phyloP scores from a whole-genome alignment of 2,797 vertebrate species.

The Sebastes iracundus region DNA sequence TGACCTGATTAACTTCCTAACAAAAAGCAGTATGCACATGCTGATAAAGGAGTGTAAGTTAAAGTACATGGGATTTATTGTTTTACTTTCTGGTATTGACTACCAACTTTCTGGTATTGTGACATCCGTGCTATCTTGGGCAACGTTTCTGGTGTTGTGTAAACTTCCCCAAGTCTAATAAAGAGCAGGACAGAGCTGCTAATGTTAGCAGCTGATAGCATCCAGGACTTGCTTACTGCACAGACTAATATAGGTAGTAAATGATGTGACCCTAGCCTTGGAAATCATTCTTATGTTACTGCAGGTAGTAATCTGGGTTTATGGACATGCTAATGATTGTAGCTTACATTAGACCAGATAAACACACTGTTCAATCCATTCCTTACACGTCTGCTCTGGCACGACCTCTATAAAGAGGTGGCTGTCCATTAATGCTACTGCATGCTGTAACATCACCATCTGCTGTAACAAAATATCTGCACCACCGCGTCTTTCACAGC shows the following conservation, averaged over 20 bases:
- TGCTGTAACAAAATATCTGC: constrained; percentile 27
- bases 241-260: neutral
- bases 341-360: neutral
- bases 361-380: neutral
- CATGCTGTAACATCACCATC: constrained; percentile 19
- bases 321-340: neutral
- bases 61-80: too few species aligned
- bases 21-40: too few species aligned
- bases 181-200: neutral
- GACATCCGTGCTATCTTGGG: too few species aligned
- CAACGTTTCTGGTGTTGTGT: neutral
- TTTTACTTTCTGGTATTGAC: too few species aligned
- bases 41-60: too few species aligned
- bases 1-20: too few species aligned
- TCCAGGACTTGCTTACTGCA: neutral
- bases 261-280: neutral
- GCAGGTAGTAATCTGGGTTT: neutral
- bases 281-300: neutral
- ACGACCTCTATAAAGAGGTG: neutral
- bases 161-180: neutral
- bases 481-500: neutral
- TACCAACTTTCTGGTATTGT: too few species aligned
- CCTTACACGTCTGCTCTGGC: neutral
- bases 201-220: neutral
- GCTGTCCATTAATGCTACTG: constrained; percentile 6